Evolutionary conservation across 2,113 vertebrate genomes (phyloP).

Genomic region (Perca fluviatilis): DNA sequence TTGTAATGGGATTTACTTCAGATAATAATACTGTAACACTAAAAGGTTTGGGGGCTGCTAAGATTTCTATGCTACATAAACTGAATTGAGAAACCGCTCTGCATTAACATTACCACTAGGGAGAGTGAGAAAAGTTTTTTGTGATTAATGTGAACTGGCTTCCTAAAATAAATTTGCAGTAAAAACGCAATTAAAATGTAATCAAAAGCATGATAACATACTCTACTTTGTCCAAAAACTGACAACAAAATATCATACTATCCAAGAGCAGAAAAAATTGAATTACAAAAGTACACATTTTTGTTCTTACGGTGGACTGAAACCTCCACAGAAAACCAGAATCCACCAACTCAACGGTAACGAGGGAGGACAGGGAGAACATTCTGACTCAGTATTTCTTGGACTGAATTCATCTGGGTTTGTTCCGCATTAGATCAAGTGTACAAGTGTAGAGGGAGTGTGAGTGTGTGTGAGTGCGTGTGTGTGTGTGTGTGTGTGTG

Average conservation of each 20-base stretch:
- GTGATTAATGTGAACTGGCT: not conserved
- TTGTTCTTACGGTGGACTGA: not conserved
- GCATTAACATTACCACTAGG: not conserved
- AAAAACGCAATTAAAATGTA: not conserved
- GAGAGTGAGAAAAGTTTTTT: not conserved
- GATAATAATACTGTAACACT: too few relatives aligned
- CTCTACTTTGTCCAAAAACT: not conserved
- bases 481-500: slow-evolving; percentile 13
- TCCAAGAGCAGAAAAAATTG: not conserved
- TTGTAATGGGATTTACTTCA: too few relatives aligned
- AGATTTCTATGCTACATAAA: too few relatives aligned
- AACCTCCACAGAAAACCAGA: not conserved
- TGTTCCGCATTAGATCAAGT: slow-evolving; percentile 14
- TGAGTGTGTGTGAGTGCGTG: slow-evolving; percentile 1
- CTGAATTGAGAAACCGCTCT: too few relatives aligned
- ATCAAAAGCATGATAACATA: not conserved
- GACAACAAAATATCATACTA: not conserved
- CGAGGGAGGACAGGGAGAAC: not conserved
- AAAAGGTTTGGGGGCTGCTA: too few relatives aligned
- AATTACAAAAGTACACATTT: not conserved
- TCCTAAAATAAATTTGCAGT: not conserved
- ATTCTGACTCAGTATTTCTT: slow-evolving; percentile 68
- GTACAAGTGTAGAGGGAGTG: not conserved
- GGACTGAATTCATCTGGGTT: slow-evolving; percentile 35
- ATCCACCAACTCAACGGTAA: not conserved